Base-by-base conservation (phyloP, 2,888 invertebrate species). In the Melanchra persicariae region DNA sequence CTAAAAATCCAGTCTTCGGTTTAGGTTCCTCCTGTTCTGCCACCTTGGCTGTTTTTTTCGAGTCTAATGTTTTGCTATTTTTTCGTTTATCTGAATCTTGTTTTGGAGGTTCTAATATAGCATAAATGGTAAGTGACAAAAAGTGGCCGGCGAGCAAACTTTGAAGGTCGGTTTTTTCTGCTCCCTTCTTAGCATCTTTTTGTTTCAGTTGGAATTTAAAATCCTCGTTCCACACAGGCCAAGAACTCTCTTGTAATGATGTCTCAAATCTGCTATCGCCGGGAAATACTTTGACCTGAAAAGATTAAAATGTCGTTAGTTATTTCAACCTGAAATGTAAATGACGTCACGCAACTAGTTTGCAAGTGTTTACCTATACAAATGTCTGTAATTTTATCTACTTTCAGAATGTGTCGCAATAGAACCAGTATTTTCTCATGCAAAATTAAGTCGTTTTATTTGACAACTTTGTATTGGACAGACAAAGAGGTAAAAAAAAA, bases 151-250 rank as follows among this genome's bases (percentile, higher is more conserved):
- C 96, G n/a, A 97, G 94, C 82, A 96, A 95, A 83, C 96, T 96
- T 83, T 96, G 97, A 78, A 96, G 92, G 85, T 96, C 96, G 74
- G 93, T 92, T 82, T 95, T 94, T 78, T 96, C 96, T 12, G 94
- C 85, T 45, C 92, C 84, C 77, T 95, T 93, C 75, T 93, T 94
- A 80, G 95, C 92, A 81, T 97, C 96, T 89, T 96, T 96, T 74
- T 93, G 96, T 84, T 96, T 96, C 74, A 98, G 86, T 57, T 96
- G 96, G 90, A 98, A 98, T 84, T 96, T 97, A 88, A 98, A 98
- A 80, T 97, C 97, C 92, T 98, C 97, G 89, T 98, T 98, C 96
- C 97, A 98, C 68, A 97, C 97, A 0, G 98, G 98, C 98, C 98
- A 98, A 1, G 98, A 97, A 87, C 97, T 97, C 83, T 97, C 97